Conservation (phyloP, 2,797 vertebrate genomes). For the Miichthys miiuy region DNA sequence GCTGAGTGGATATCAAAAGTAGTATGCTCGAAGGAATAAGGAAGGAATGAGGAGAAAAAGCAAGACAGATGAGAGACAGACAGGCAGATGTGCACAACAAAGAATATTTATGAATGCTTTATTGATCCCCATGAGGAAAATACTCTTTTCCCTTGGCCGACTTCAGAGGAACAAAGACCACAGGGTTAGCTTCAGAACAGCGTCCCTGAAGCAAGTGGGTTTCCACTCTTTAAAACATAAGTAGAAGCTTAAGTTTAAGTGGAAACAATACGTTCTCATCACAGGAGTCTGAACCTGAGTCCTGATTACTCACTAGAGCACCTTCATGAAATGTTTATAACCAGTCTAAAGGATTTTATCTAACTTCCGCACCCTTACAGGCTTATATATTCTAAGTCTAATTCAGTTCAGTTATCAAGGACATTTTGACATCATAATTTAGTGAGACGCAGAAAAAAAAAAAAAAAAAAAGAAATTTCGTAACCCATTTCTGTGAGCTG, state of each 20-base stretch:
- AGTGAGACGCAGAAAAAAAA: background rate
- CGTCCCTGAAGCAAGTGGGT: slow-evolving; percentile 38
- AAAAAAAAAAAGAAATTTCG: slow-evolving; percentile 16
- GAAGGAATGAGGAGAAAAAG: slow-evolving; percentile 23
- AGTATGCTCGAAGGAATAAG: background rate
- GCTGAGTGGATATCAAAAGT: slow-evolving; percentile 23
- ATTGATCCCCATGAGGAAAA: slow-evolving; percentile 54
- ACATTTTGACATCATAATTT: slow-evolving; percentile 27
- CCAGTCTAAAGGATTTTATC: slow-evolving; percentile 8
- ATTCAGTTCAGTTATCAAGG: slow-evolving; percentile 30
- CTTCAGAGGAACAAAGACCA: slow-evolving; percentile 38
- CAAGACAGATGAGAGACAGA: slow-evolving; percentile 41
- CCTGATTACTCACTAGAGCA: slow-evolving; percentile 7
- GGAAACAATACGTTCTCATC: background rate
- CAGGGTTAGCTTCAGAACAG: slow-evolving; percentile 40
- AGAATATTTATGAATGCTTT: slow-evolving; percentile 58
- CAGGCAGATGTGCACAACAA: slow-evolving; percentile 56
- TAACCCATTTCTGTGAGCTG: slow-evolving; percentile 13
- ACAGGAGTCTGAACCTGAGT: slow-evolving; percentile 7
- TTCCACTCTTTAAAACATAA: slow-evolving; percentile 45
- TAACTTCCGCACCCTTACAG: slow-evolving; percentile 2
- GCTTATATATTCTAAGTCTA: background rate
- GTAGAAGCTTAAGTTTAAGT: slow-evolving; percentile 33
- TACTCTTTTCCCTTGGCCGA: slow-evolving; percentile 35
- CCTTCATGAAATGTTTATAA: slow-evolving; percentile 22